A percentile compares a stretch with the other conserved stretches of the same genome.
phyloP scores from a whole-genome alignment of 2,888 invertebrate species.

The Oscheius sp. region DNA sequence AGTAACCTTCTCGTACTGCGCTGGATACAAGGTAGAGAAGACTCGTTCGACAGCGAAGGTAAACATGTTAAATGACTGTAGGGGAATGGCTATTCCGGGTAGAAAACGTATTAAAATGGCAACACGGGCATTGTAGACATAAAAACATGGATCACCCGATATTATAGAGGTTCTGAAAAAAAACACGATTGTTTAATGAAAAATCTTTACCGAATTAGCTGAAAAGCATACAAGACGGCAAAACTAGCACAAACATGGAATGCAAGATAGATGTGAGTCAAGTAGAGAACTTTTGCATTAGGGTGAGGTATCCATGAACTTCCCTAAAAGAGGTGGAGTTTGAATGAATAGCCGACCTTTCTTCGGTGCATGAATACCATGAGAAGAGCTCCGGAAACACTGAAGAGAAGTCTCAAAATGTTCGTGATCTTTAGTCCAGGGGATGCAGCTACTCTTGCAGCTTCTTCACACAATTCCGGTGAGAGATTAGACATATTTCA shows the following conservation, averaged over 20 bases:
- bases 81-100: not conserved
- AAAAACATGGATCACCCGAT: not conserved
- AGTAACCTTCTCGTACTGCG: not conserved
- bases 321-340: not conserved
- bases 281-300: constrained; percentile 2
- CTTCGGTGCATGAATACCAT: not conserved
- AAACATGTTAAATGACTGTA: constrained; percentile 12
- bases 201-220: not conserved
- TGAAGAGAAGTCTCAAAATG: not conserved
- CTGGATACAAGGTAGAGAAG: constrained; percentile 2
- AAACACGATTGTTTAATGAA: not conserved
- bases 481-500: not conserved
- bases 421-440: not conserved
- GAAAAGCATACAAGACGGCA: not conserved
- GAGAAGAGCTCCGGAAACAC: not conserved
- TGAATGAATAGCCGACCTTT: not conserved
- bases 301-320: constrained; percentile 1
- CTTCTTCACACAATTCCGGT: not conserved
- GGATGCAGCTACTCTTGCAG: not conserved
- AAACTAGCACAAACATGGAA: not conserved
- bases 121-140: not conserved
- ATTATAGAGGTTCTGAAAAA: not conserved
- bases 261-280: not conserved
- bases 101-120: not conserved
- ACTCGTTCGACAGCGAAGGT: constrained; percentile 11